Evolutionary conservation across 2,888 invertebrate genomes (phyloP), one percentile per base, ranked within the genome.

Genomic region (Petrophora chlorosata): DNA sequence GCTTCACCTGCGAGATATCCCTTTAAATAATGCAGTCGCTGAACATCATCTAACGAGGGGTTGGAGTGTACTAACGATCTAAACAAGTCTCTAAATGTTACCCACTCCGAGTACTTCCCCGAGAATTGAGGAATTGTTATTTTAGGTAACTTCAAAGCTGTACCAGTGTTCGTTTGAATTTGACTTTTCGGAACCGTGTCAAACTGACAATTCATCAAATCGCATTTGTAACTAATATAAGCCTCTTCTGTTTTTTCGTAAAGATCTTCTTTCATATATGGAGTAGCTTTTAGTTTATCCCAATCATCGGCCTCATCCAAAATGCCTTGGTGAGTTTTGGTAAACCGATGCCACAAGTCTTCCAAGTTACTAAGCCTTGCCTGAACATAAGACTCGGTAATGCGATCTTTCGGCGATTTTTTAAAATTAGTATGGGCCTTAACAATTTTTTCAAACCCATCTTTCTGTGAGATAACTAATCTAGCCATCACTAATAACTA

Each of bases 1-100:
- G 41, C 36, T 17, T 48, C 41, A 7, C 47, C 47, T 0, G 30
- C 25, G 0, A 48, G 7, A 12, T 17, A 16, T 15, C 15, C 16
- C n/a, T 48, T 48, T 15, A 48, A 36, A 32, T 42, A 48, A 14
- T 48, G 41, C 10, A 46, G 13, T 8, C 22, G 17, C 17, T 46
- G 46, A 1, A 40, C 46, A n/a, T 33, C 22, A 34, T 33, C 28
- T 1, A 40, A 7, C 0, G 17, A 8, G 7, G 17, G 4, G 12
- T 46, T 46, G 3, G 17, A 26, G 12, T 46, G 33, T 8, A 46
- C 32, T n/a, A 46, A 10, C 5, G 46, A 46, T 8, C n/a, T 13
- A 9, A 40, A 46, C 13, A 46, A 15, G n/a, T 46, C 46, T 3
- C 26, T 26, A 14, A 46, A 46, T 2, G 39, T 34, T 4, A 10